Base-by-base conservation (phyloP, 2,888 invertebrate species). In the Galerucella pusilla region DNA sequence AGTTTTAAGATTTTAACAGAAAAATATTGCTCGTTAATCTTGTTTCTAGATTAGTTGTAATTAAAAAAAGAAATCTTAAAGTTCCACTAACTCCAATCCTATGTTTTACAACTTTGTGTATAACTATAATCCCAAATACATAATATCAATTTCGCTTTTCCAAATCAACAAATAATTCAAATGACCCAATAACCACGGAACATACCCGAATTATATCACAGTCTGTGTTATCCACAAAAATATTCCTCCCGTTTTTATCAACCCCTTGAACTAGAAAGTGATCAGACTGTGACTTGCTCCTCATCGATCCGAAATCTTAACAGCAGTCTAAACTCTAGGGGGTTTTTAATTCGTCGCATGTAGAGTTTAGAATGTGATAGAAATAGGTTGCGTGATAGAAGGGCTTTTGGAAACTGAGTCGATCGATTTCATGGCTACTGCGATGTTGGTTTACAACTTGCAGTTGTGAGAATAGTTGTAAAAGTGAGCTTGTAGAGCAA, bases 271-370 rank as follows among this genome's bases (percentile, higher is more conserved):
- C 81, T 80, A 81, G 78, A 78, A 79, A 79, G 74, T 71, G 20
- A 66, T 81, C 79, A 81, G 81, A 81, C 77, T 81, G 81, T 81
- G 81, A 80, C 79, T 78, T 63, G 63, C 73, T 64, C 71, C 67
- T 28, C 57, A 68, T 73, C 68, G 73, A 73, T 63, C 73, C n/a
- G n/a, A 42, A 59, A 68, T 73, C 76, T 72, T 52, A 65, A 54
- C 20, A 66, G 70, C 79, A 76, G 68, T 81, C 81, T 80, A 78
- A 80, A 67, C 65, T 57, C 45, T 64, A 28, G 11, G 20, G 3
- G 66, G n/a, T 59, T 59, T 71, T 59, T 35, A 57, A 61, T 54
- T 14, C 14, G 68, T 25, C 20, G 59, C 28, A 46, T 10, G 45
- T 10, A 45, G n/a, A 14, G 42, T n/a, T 69, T 69, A 69, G 69